Conservation (phyloP, 2,113 vertebrate species). For the Ivindomyrus marchei region DNA sequence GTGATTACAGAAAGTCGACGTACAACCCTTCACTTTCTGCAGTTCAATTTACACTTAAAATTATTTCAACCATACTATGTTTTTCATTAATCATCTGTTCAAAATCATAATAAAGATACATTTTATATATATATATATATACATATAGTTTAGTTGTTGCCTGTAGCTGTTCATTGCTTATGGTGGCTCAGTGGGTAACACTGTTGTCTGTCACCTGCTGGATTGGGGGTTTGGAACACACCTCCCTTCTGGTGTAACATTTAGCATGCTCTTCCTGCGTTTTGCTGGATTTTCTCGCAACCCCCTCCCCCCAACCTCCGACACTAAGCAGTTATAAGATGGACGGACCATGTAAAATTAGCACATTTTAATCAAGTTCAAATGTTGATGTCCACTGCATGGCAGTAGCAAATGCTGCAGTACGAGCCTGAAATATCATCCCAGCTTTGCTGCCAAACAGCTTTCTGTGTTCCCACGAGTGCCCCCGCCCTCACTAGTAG, state of each 20-base stretch:
- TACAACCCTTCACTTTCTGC: neutral
- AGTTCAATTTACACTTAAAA: neutral
- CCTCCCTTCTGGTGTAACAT: no score
- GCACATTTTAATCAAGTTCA: neutral
- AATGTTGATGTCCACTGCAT: neutral
- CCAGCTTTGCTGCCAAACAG: neutral
- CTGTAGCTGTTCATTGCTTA: no score
- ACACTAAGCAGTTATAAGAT: neutral
- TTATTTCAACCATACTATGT: neutral
- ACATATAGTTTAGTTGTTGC: no score
- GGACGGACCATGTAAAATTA: neutral
- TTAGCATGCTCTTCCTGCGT: no score
- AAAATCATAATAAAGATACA: neutral
- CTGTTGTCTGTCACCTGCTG: no score
- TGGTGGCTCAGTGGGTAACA: no score
- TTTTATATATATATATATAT: no score
- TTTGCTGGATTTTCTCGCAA: neutral
- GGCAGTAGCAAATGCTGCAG: neutral
- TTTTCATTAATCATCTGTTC: neutral
- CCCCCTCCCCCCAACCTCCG: no score
- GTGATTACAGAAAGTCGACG: neutral
- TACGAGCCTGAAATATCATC: neutral
- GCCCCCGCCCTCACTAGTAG: neutral
- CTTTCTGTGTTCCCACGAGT: neutral
- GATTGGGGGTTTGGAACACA: no score